phyloP scores from a whole-genome alignment of 2,113 vertebrate species.

The Macroglossus sobrinus region DNA sequence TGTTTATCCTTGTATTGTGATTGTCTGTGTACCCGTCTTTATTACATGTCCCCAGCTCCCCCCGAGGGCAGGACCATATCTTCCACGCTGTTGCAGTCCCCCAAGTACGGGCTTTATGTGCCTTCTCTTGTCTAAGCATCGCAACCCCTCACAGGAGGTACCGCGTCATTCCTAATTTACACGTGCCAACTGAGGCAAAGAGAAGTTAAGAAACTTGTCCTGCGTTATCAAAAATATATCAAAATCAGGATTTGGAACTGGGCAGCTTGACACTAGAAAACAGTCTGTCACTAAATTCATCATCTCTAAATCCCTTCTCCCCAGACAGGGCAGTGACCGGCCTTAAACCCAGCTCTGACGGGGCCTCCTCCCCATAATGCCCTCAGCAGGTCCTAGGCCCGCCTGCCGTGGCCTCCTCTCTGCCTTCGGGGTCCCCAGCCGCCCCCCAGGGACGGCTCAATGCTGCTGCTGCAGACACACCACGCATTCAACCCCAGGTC shows the following conservation, averaged over 20 bases:
- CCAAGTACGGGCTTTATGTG: not conserved
- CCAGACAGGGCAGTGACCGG: not conserved
- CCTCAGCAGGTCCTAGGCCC: not conserved
- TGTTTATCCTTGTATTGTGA: not conserved
- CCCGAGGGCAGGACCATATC: not conserved
- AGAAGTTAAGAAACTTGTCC: not conserved
- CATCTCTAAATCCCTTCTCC: not conserved
- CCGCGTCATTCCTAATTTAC: not conserved
- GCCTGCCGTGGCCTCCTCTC: not conserved
- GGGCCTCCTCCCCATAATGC: not conserved
- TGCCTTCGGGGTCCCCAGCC: not conserved
- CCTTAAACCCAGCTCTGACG: not conserved
- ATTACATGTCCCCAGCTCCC: not conserved
- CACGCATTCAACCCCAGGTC: not conserved
- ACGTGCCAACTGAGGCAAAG: not conserved
- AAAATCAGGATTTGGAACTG: not conserved
- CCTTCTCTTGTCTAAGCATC: not conserved
- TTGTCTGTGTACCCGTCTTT: not conserved
- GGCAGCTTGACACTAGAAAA: not conserved
- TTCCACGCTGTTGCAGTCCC: not conserved
- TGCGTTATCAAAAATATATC: not conserved
- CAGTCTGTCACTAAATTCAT: not conserved
- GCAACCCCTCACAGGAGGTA: not conserved
- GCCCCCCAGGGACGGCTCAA: not conserved
- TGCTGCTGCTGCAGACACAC: not conserved